These are phyloP conservation scores for Chironomus tentans DNA, from an alignment of 2,888 invertebrate genomes.

Conservation along the genomic window DNA sequence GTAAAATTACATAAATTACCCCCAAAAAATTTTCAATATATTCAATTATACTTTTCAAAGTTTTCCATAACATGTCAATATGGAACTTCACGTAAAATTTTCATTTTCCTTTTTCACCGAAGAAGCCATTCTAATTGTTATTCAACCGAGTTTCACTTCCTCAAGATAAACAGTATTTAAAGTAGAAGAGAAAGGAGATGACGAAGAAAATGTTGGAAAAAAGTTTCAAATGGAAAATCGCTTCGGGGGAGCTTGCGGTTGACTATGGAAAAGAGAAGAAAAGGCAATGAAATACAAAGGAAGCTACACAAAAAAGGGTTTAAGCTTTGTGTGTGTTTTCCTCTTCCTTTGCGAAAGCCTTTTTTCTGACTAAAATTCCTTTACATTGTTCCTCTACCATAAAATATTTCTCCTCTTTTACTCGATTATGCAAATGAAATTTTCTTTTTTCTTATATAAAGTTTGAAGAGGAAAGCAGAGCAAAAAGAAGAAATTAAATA, in stretches of 20 bases:
- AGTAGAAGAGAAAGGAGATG: background rate
- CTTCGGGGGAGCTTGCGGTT: background rate
- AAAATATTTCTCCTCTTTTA: background rate
- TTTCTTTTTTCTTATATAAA: background rate
- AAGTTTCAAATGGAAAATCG: background rate
- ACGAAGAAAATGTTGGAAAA: background rate
- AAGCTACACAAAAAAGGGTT: background rate
- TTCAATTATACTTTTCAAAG: no score
- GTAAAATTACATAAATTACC: no score
- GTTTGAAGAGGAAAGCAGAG: background rate
- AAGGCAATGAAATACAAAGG: background rate
- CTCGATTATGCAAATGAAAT: background rate
- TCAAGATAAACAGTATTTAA: background rate
- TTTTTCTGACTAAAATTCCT: background rate
- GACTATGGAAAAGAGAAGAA: background rate
- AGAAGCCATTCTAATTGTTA: no score
- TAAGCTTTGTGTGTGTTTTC: background rate
- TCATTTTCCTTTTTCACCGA: no score
- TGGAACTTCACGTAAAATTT: no score
- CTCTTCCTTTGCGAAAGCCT: background rate
- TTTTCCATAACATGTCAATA: no score
- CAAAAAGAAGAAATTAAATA: no score
- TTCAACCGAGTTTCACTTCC: no score
- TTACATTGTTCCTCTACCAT: background rate
- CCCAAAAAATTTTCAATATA: no score